phyloP scores from a whole-genome alignment of 2,888 invertebrate genomes.

The Chalcosyrphus nemorum region DNA sequence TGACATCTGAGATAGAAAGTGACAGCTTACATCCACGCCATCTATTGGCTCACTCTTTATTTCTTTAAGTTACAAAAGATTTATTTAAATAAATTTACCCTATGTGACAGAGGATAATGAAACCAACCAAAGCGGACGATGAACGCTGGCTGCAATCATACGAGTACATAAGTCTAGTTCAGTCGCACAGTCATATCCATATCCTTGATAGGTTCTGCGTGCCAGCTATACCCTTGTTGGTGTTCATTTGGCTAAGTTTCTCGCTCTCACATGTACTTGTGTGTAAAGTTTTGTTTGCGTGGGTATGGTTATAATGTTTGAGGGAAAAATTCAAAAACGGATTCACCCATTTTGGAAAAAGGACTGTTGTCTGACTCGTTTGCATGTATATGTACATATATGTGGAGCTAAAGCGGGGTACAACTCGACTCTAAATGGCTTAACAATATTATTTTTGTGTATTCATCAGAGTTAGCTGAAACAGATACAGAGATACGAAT shows the following conservation, averaged over 20 bases:
- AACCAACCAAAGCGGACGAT: neutral
- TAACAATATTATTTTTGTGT: constrained; percentile 63
- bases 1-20: too few relatives aligned
- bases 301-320: neutral
- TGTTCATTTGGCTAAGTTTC: constrained; percentile 47
- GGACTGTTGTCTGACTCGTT: neutral
- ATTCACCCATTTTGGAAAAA: constrained; percentile 29
- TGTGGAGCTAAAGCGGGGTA: too few relatives aligned
- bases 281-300: constrained; percentile 40
- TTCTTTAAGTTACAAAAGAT: neutral
- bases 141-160: neutral
- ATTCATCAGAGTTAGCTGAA: constrained; percentile 29
- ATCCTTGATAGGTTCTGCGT: constrained; percentile 35
- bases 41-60: neutral
- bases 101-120: neutral
- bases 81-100: neutral
- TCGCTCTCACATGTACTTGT: neutral
- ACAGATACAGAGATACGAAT: constrained; percentile 21
- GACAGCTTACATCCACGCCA: too few relatives aligned
- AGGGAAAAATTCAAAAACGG: constrained; percentile 31
- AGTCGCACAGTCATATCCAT: constrained; percentile 25
- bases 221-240: neutral
- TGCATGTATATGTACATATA: neutral
- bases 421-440: constrained; percentile 40
- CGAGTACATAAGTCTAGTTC: neutral